A percentile compares a stretch with the other conserved stretches of the same genome.
phyloP scores from a whole-genome alignment of 2,797 vertebrate genomes.

The Dicrostonyx torquatus region DNA sequence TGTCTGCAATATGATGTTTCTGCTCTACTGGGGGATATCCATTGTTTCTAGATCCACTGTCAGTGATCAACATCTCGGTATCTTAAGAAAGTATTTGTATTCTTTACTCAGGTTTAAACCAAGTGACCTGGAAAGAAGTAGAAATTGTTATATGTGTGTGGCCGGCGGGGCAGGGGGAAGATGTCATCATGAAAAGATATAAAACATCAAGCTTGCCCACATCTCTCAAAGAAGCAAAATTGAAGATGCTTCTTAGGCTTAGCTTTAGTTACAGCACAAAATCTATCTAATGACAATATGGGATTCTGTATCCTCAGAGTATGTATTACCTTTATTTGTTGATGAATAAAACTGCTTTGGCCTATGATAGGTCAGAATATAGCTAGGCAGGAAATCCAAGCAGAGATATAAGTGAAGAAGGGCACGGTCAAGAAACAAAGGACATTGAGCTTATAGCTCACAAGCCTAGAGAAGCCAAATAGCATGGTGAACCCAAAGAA shows the following conservation, averaged over 20 bases:
- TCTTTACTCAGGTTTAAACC: constrained; percentile 93
- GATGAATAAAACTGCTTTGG: too few relatives aligned
- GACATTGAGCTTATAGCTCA: too few relatives aligned
- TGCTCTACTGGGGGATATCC: constrained; percentile 92
- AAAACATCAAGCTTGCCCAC: constrained; percentile 66
- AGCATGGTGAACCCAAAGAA: too few relatives aligned
- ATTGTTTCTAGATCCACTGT: constrained; percentile 92
- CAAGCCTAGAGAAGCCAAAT: too few relatives aligned
- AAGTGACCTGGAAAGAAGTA: constrained; percentile 90
- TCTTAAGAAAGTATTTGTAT: constrained; percentile 90
- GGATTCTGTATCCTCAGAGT: too few relatives aligned
- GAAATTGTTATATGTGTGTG: constrained; percentile 86
- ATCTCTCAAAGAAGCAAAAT: constrained; percentile 68
- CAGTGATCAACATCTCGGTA: constrained; percentile 89
- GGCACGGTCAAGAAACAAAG: too few relatives aligned
- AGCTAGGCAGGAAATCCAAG: too few relatives aligned
- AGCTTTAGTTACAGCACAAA: neutral
- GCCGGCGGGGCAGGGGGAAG: neutral
- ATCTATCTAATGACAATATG: neutral
- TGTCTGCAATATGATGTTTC: constrained; percentile 88
- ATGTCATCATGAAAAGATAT: constrained; percentile 34
- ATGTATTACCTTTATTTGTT: too few relatives aligned
- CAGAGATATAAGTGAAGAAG: too few relatives aligned
- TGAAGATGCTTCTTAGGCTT: neutral
- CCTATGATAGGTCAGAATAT: too few relatives aligned